These are phyloP conservation scores for Tachyglossus aculeatus DNA, from an alignment of 2,797 vertebrate genomes.

Conservation along the genomic window DNA sequence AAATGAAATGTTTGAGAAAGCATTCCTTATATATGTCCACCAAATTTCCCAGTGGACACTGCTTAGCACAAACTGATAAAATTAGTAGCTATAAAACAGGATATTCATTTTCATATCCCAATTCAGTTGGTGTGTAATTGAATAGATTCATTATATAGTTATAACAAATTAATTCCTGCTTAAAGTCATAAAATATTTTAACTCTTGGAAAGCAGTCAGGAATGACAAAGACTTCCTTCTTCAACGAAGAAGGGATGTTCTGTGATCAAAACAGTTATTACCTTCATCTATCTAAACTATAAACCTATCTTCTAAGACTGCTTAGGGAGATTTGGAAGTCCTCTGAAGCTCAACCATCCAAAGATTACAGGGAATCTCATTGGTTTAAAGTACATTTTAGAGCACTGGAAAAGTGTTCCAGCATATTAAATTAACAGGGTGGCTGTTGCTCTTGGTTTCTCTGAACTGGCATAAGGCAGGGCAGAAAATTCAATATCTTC, in stretches of 20 bases:
- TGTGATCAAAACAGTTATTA: conserved; percentile 44
- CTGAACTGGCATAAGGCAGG: conserved; percentile 12
- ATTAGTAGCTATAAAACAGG: conserved; percentile 42
- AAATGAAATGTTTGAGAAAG: conserved; percentile 58
- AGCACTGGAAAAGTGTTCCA: conserved; percentile 44
- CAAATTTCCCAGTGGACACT: conserved; percentile 29
- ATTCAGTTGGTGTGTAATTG: conserved; percentile 27
- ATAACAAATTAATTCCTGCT: conserved; percentile 43
- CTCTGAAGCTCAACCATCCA: conserved; percentile 46
- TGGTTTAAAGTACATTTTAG: conserved; percentile 49
- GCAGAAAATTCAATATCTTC: conserved; percentile 24
- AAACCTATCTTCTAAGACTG: conserved; percentile 6
- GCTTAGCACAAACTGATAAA: conserved; percentile 38
- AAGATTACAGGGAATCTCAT: conserved; percentile 35
- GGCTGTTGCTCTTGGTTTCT: conserved; percentile 21
- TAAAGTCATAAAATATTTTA: conserved; percentile 38
- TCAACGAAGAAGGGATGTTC: conserved; percentile 27
- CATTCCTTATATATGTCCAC: conserved; percentile 16
- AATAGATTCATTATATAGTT: conserved; percentile 3
- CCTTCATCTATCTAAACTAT: conserved; percentile 45
- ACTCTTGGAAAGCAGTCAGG: conserved; percentile 30
- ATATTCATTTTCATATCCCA: conserved; percentile 53
- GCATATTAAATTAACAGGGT: conserved; percentile 57
- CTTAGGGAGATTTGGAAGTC: conserved; percentile 38
- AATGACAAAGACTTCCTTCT: conserved; percentile 30